Percentiles rank a stretch among this genome's conserved stretches.
phyloP scores from a whole-genome alignment of 2,888 invertebrate genomes.

The Polydrusus tereticollis region DNA sequence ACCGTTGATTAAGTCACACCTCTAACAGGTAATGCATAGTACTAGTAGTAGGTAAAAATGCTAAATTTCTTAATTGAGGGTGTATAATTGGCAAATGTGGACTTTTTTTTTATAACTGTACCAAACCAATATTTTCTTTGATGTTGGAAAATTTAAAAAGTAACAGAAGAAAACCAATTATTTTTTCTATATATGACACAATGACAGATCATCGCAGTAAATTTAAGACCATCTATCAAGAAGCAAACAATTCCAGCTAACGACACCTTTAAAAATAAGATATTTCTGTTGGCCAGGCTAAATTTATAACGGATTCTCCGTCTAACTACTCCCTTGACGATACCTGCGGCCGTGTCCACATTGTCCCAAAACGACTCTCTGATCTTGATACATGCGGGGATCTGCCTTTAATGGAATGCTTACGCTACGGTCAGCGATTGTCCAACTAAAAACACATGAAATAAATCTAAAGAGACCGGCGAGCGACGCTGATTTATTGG shows the following conservation, averaged over 20 bases:
- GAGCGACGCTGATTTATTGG: slow-evolving; percentile 50
- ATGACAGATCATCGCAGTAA: not conserved
- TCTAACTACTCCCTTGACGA: slow-evolving; percentile 64
- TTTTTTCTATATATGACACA: not conserved
- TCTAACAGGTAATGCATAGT: too few species aligned
- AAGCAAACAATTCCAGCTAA: slow-evolving; percentile 30
- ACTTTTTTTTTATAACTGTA: too few species aligned
- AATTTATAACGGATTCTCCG: slow-evolving; percentile 64
- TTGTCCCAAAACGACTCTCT: slow-evolving; percentile 57
- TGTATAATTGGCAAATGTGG: too few species aligned
- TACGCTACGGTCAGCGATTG: slow-evolving; percentile 64
- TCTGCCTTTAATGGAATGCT: slow-evolving; percentile 65
- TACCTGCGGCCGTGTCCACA: slow-evolving; percentile 60
- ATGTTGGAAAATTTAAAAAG: too few species aligned
- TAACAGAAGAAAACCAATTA: not conserved
- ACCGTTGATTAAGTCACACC: too few species aligned
- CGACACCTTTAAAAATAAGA: slow-evolving; percentile 52
- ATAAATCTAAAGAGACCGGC: slow-evolving; percentile 58
- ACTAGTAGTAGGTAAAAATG: too few species aligned
- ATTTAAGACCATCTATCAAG: slow-evolving; percentile 11
- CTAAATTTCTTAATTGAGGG: too few species aligned
- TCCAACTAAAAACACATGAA: slow-evolving; percentile 59
- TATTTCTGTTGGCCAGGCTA: slow-evolving; percentile 47
- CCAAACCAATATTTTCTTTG: too few species aligned
- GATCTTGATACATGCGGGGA: slow-evolving; percentile 64